Conservation (phyloP, 2,888 invertebrate genomes). For the Dysmachus trigonus region DNA sequence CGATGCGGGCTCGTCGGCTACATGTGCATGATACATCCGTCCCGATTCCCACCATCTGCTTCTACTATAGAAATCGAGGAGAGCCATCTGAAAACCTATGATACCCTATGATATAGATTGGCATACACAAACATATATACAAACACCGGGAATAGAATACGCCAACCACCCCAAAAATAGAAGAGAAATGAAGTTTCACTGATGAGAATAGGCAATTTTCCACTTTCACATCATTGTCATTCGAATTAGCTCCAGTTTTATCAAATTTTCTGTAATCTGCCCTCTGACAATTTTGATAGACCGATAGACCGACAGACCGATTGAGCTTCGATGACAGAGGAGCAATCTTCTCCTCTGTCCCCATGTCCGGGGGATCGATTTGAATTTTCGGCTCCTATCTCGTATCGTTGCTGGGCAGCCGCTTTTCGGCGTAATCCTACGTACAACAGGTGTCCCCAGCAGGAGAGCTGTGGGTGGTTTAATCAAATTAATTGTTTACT, state of each 20-base stretch:
- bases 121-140: not conserved
- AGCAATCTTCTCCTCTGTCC: not conserved
- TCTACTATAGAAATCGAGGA: not conserved
- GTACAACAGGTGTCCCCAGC: slow-evolving; percentile 15
- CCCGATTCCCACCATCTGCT: slow-evolving; percentile 7
- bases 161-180: not conserved
- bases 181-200: not conserved
- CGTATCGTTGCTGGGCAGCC: not conserved
- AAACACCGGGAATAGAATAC: not conserved
- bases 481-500: not conserved
- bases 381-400: not conserved
- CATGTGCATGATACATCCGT: not conserved
- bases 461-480: not conserved
- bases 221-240: not conserved
- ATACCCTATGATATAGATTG: not conserved
- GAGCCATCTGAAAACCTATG: not conserved
- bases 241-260: not conserved
- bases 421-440: not conserved
- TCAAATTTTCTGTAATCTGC: not conserved
- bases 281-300: not conserved
- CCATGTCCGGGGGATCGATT: not conserved
- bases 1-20: slow-evolving; percentile 41
- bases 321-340: not conserved
- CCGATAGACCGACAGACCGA: not conserved
- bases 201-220: not conserved